phyloP scores from a whole-genome alignment of 2,888 invertebrate genomes.

The Agrochola macilenta region DNA sequence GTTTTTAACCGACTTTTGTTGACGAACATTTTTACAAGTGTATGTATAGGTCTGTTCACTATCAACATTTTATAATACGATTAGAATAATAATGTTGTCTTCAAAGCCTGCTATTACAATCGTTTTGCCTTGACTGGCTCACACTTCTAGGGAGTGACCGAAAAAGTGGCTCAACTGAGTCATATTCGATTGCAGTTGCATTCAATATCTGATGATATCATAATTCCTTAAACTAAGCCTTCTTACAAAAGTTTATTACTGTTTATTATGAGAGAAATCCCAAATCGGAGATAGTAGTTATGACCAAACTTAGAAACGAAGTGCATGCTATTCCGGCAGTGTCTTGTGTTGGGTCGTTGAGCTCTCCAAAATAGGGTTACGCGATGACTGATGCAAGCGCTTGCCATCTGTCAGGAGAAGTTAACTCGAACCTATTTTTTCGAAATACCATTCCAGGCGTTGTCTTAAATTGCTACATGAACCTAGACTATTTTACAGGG shows the following conservation, averaged over 20 bases:
- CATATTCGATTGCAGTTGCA: background rate
- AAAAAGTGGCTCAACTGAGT: background rate
- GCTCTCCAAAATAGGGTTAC: slow-evolving; percentile 24
- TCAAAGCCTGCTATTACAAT: background rate
- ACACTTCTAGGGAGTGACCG: background rate
- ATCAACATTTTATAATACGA: background rate
- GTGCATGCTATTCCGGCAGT: background rate
- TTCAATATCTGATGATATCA: slow-evolving; percentile 6
- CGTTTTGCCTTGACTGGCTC: background rate
- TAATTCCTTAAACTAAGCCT: background rate
- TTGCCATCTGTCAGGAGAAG: background rate
- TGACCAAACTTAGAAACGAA: background rate
- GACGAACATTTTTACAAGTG: no score
- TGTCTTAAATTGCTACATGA: slow-evolving; percentile 4
- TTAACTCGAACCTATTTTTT: slow-evolving; percentile 6
- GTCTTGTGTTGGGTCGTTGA: background rate
- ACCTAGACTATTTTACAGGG: background rate
- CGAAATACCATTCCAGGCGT: background rate
- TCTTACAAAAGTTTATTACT: background rate
- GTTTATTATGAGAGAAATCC: no score
- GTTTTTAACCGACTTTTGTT: background rate
- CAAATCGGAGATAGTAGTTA: background rate
- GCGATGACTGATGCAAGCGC: slow-evolving; percentile 15
- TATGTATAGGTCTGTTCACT: no score
- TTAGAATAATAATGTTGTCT: background rate